These are phyloP conservation scores for Eupleurogrammus muticus DNA, from an alignment of 2,797 vertebrate genomes.

Conservation along the genomic window DNA sequence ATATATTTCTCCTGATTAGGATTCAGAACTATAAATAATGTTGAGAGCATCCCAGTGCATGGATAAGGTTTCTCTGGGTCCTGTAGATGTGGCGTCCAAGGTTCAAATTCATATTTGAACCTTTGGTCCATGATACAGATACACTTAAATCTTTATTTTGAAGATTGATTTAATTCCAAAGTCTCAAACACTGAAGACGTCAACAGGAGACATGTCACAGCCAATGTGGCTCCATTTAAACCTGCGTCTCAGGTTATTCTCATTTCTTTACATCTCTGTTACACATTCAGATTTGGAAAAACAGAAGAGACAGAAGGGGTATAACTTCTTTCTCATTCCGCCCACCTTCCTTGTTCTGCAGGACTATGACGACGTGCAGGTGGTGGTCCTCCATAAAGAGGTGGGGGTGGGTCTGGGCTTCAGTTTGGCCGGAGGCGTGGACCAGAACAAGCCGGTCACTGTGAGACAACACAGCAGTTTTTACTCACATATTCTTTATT, in stretches of 20 bases:
- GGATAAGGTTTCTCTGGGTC: not conserved
- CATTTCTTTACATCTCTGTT: not conserved
- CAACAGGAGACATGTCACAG: too few species aligned
- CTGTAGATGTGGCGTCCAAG: not conserved
- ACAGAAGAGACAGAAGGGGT: not conserved
- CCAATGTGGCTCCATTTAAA: too few species aligned
- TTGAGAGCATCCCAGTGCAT: not conserved
- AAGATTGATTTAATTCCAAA: too few species aligned
- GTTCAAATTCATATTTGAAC: not conserved
- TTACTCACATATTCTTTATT: constrained; percentile 21
- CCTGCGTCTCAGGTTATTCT: too few species aligned
- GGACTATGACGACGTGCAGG: constrained; percentile 83
- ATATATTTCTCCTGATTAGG: not conserved
- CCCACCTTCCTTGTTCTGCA: constrained; percentile 43
- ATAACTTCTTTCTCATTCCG: not conserved
- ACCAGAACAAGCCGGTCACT: constrained; percentile 86
- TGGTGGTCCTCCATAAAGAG: constrained; percentile 88
- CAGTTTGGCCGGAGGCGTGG: constrained; percentile 86
- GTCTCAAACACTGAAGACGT: too few species aligned
- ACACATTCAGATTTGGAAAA: not conserved
- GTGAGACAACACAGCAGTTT: too few species aligned
- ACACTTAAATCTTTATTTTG: too few species aligned
- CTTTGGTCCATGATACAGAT: not conserved
- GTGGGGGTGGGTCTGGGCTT: constrained; percentile 85
- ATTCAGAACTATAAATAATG: not conserved